Base-by-base conservation (phyloP, 2,888 invertebrate genomes). In the Nezara viridula region DNA sequence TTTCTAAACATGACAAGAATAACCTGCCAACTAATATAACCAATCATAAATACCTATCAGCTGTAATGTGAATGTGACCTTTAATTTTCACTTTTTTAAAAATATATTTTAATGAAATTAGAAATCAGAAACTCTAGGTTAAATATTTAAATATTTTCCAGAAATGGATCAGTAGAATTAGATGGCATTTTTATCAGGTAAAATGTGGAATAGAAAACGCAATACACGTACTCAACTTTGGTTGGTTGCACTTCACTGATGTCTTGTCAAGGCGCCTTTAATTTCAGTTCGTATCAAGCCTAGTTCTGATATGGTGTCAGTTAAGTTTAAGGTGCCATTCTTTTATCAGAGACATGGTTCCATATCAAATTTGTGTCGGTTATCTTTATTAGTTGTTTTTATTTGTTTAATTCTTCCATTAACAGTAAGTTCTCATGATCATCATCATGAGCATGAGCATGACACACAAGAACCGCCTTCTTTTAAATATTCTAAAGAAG, bases 401-500 rank as follows among this genome's bases (percentile, higher is more conserved):
- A 37, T 90, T 19, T 90, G 89, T 86, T 60, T 90, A 73, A 66
- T 50, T 85, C 89, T 90, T 40, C 90, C 90, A 6, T 85, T 81
- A 5, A 55, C 52, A 44, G 91, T 91, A 77, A 92, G 92, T 88
- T 91, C 91, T n/a, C 92, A 92, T 90, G 60, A 86, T 47, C 91
- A 91, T 88, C 85, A 91, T 37, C 94, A 94, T 91, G 92, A 92
- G 27, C 92, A 93, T 90, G 94, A 94, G n/a, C 94, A 94, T 92
- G 77, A 5, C 12, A 14, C n/a, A 14, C 94, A 94, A 91, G 95
- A 96, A 92, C 93, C 95, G 88, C 95, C 98, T 37, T 94, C 96
- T 88, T 98, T 95, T 92, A 98, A 98, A 93, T 98, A 98, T 93
- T 96, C 97, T 50, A 94, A 94, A 92, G 94, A 95, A 92, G 98